Evolutionary conservation across 2,888 invertebrate species (phyloP).

Genomic region (Nezara viridula): DNA sequence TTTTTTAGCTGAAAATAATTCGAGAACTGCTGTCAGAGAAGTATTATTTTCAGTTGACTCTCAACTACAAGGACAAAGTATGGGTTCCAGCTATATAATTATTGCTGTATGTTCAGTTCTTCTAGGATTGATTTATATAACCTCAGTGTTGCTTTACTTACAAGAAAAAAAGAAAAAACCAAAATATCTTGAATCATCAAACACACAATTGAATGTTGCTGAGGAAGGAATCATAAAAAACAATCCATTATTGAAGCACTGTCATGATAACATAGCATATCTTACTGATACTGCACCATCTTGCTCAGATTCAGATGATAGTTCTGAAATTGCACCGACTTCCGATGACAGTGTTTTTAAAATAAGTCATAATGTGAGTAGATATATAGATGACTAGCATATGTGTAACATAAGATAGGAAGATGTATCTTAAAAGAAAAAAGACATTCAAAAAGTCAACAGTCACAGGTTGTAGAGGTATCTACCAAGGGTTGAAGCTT

Average conservation of each 20-base stretch:
- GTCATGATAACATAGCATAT: slow-evolving; percentile 70
- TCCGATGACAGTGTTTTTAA: slow-evolving; percentile 60
- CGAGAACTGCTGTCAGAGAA: slow-evolving; percentile 76
- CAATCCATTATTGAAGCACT: slow-evolving; percentile 78
- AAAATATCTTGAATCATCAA: slow-evolving; percentile 42
- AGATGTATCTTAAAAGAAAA: background rate
- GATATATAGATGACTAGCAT: background rate
- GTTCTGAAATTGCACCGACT: slow-evolving; percentile 60
- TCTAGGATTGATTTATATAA: slow-evolving; percentile 89
- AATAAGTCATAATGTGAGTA: slow-evolving; percentile 43
- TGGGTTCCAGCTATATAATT: slow-evolving; percentile 82
- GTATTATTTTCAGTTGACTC: slow-evolving; percentile 78
- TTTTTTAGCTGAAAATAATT: slow-evolving; percentile 61
- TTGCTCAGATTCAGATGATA: slow-evolving; percentile 77
- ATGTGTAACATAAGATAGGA: background rate
- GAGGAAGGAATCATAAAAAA: slow-evolving; percentile 81
- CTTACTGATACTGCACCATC: slow-evolving; percentile 71
- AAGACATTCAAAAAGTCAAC: background rate
- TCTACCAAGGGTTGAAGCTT: too few relatives aligned
- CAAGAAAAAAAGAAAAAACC: slow-evolving; percentile 70
- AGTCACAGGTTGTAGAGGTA: background rate
- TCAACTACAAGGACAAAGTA: slow-evolving; percentile 60
- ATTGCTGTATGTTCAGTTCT: slow-evolving; percentile 87
- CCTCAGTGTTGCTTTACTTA: slow-evolving; percentile 86
- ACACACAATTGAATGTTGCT: slow-evolving; percentile 66